A percentile compares a stretch with the other conserved stretches of the same genome.
These are phyloP conservation scores for Halisarca cf. caerulea DNA, from an alignment of 37 sponge, comb jelly and placozoan genomes.

Conservation along the genomic window DNA sequence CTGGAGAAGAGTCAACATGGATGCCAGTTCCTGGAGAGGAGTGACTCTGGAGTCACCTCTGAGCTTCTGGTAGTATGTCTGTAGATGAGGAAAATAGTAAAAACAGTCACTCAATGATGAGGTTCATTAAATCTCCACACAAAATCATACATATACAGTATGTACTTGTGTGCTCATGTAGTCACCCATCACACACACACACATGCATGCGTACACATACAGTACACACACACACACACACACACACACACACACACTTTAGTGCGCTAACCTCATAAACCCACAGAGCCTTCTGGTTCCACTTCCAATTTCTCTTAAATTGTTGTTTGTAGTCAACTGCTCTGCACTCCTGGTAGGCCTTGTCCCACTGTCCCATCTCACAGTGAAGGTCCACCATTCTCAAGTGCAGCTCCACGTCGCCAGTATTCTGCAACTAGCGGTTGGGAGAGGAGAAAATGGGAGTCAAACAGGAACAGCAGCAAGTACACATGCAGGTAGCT, in stretches of 20 bases:
- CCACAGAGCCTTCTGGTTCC: constrained; percentile 40
- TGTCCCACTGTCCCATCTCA: constrained; percentile 21
- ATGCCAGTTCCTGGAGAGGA: not conserved
- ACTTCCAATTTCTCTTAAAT: constrained; percentile 8
- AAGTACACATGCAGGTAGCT: too few relatives aligned
- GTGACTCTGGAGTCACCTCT: not conserved
- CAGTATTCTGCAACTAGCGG: not conserved
- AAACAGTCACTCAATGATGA: too few relatives aligned
- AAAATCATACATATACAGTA: too few relatives aligned
- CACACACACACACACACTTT: constrained; percentile 10
- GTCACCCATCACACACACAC: constrained; percentile 4
- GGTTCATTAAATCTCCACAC: too few relatives aligned
- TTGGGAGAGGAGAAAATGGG: not conserved
- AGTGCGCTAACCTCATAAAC: constrained; percentile 37
- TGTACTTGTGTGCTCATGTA: not conserved
- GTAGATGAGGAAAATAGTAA: not conserved
- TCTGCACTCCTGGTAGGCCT: constrained; percentile 51
- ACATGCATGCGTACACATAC: constrained; percentile 10
- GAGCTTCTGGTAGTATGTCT: not conserved
- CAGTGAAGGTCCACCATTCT: constrained; percentile 27
- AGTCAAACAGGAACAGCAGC: too few relatives aligned
- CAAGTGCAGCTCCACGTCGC: constrained; percentile 31
- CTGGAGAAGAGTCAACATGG: not conserved
- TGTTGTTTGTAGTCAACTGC: not conserved
- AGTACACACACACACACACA: constrained; percentile 2